Evolutionary conservation across 2,113 vertebrate species (phyloP), one percentile per base, ranked within the genome.

Genomic region (Malurus melanocephalus): DNA sequence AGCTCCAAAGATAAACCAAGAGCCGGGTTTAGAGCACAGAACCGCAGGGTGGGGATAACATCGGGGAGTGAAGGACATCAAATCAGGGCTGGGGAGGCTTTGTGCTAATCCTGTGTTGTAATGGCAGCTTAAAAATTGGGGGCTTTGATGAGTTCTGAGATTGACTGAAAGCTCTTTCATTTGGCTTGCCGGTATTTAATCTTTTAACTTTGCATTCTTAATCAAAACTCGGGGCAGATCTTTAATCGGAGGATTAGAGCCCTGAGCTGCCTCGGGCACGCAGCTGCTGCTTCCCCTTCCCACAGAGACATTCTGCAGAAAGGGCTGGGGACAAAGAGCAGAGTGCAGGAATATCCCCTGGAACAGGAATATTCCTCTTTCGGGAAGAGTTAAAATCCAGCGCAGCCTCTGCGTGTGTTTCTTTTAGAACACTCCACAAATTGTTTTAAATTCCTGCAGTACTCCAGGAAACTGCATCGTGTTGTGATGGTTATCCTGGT

Each of bases 91-190:
- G 78, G 88, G 85, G 87, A 78, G 93, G 96, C 95, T 97, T 98
- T 97, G 97, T 92, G 90, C 95, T 98, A 98, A 98, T 98, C 98
- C 98, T 87, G 91, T 95, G 96, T 97, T 97, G 97, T 98, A 98
- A 97, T 97, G 94, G 96, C 96, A 97, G 97, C 97, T 98, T 97
- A 97, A 97, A 97, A 97, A 96, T 97, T 97, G 96, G 95, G 94
- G 95, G 90, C 92, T 97, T 97, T 98, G 98, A 98, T 98, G 98
- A 98, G 98, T 98, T 98, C 96, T 67, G 97, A 98, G 98, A 98
- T 98, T 98, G 98, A 96, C 88, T 97, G 97, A 98, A 98, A 98
- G 97, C 98, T 98, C 97, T 98, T 98, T 98, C 98, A 99, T 99
- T 98, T 98, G 97, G 96, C 97, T 98, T 96, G 52, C 96, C 88